A percentile compares a stretch with the other conserved stretches of the same genome.
Evolutionary conservation across 2,113 vertebrate species (phyloP).

Genomic region (Sinocyclocheilus anophthalmus): DNA sequence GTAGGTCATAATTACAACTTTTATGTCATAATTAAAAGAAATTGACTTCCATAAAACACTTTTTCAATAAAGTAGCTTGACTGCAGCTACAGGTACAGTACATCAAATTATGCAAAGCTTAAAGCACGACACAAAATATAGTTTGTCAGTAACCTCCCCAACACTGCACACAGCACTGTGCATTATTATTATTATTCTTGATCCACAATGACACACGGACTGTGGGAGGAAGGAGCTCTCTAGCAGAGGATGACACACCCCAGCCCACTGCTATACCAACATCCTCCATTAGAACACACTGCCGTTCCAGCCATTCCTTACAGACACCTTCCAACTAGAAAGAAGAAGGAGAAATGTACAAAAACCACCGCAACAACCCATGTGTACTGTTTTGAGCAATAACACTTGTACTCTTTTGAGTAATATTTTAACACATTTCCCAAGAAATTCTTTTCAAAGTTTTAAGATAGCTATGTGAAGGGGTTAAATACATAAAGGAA

Average conservation of each 20-base stretch:
- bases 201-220: background rate
- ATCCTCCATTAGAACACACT: conserved; percentile 34
- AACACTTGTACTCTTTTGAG: background rate
- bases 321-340: background rate
- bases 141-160: background rate
- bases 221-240: conserved; percentile 2
- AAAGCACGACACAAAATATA: background rate
- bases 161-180: conserved; percentile 16
- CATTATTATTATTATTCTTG: conserved; percentile 12
- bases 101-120: background rate
- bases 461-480: background rate
- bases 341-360: background rate
- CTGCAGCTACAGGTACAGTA: background rate
- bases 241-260: conserved; percentile 37
- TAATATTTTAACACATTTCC: background rate
- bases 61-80: background rate
- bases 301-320: background rate
- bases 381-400: background rate
- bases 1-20: background rate
- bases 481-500: background rate
- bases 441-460: background rate
- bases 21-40: background rate
- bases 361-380: background rate
- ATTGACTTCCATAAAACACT: background rate
- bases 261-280: background rate